phyloP scores from a whole-genome alignment of 2,797 vertebrate species.

The Falco concolor region DNA sequence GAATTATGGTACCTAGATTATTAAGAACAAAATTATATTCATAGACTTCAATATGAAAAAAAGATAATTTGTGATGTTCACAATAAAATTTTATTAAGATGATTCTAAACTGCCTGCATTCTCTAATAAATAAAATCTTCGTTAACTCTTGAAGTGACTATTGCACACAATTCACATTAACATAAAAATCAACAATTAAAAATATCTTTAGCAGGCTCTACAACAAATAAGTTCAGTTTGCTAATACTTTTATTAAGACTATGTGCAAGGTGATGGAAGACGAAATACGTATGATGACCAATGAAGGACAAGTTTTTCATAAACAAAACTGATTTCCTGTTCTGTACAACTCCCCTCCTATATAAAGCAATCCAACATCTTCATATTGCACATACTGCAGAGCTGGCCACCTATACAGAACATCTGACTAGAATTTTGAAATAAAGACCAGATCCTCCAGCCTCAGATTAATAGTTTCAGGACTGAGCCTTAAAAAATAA shows the following conservation, averaged over 20 bases:
- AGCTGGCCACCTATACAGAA: background rate
- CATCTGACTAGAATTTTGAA: background rate
- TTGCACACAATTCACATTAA: background rate
- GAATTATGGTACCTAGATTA: background rate
- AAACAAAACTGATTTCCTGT: background rate
- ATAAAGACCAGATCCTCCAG: background rate
- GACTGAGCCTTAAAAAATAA: background rate
- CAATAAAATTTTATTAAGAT: background rate
- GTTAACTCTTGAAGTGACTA: background rate
- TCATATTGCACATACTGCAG: background rate
- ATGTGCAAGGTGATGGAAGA: background rate
- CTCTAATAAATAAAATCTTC: background rate
- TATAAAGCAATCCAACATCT: background rate
- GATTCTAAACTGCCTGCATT: background rate
- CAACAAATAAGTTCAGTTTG: background rate
- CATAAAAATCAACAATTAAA: background rate
- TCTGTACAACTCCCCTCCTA: background rate
- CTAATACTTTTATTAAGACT: background rate
- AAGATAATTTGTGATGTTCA: background rate
- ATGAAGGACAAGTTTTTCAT: background rate
- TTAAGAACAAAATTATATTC: background rate
- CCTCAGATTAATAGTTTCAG: background rate
- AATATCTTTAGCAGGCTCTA: background rate
- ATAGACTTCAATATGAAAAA: background rate
- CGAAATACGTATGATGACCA: background rate